Base-by-base conservation (phyloP, 92 coral and sea anemone species). In the Umimayanthus chanpuru region DNA sequence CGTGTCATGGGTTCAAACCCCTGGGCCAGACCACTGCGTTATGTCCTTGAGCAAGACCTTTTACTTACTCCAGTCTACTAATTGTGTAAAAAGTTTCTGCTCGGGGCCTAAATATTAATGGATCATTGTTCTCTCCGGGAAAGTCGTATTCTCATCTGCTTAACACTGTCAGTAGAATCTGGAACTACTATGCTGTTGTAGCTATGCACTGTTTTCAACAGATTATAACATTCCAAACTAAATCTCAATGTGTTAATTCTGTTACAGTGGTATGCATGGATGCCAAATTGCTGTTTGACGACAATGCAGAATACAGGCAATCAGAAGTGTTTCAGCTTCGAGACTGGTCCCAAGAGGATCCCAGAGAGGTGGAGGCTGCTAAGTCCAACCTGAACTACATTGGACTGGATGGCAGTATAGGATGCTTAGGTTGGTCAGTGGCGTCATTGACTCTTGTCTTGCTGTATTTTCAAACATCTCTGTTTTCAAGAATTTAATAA, bases 381-480 rank as follows among this genome's bases (percentile, higher is more conserved):
- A 90, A 93, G 68, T 90, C 88, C 49, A 94, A 95, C 86, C 89
- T 97, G 16, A 97, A 97, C 89, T 97, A 97, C 88, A 97, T 97
- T 61, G 99, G 99, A 29, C 94, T 97, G 77, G 99, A 97, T 77
- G 99, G 99, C 74, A 97, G 98, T 72, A 97, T 97, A 53, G 99
- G 99, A 11, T 32, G 36, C 76, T 74, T 96, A 82, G 98, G 98
- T 96, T 41, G 71, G 84, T 71, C n/a, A n/a, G 21, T 9, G 25
- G 21, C 53, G 55, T 21, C 36, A 32, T 4, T 15, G 7, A 26
- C 40, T 8, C 14, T 47, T 53, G 58, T 12, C 2, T 18, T 53
- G 58, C 79, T 32, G 18, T 20, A 26, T 32, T 74, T 32, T 74
- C 20, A 74, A 9, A 32, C 20, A 18, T 26, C 58, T 53, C 20